Conservation (phyloP, 1,140 invertebrate species). For the Phenacoccus solenopsis region DNA sequence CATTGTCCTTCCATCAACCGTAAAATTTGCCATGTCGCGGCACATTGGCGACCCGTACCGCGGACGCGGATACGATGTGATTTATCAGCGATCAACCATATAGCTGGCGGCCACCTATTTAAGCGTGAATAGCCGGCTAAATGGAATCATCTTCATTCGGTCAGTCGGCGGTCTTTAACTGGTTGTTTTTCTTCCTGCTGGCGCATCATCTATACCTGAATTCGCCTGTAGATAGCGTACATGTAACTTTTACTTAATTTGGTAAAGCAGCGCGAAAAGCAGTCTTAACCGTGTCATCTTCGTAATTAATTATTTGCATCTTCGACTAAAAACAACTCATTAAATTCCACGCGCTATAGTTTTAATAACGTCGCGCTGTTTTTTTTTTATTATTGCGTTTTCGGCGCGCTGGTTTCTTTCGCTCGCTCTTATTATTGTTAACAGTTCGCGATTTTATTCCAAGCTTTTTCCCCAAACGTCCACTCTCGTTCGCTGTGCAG, state of each 20-base stretch:
- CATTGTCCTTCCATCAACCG: no score
- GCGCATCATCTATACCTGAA: not conserved
- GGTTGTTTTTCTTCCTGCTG: slow-evolving; percentile 1
- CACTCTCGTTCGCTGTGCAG: no score
- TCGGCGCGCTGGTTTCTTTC: no score
- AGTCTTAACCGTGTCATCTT: slow-evolving; percentile 1
- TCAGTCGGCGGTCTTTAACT: not conserved
- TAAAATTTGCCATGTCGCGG: no score
- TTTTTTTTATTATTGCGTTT: not conserved
- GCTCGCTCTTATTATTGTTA: no score
- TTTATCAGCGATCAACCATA: not conserved
- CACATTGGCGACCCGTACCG: no score
- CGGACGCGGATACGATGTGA: no score
- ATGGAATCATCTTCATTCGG: not conserved
- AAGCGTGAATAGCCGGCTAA: not conserved
- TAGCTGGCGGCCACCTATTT: not conserved
- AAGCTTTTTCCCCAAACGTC: no score
- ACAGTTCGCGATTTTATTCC: no score
- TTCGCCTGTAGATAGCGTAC: not conserved
- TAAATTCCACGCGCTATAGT: not conserved
- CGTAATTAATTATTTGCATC: not conserved
- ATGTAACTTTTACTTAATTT: not conserved
- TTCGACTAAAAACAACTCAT: not conserved
- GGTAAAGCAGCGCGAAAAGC: not conserved
- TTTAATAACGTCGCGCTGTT: not conserved